phyloP scores from a whole-genome alignment of 2,113 vertebrate species.

The Chitala chitala region DNA sequence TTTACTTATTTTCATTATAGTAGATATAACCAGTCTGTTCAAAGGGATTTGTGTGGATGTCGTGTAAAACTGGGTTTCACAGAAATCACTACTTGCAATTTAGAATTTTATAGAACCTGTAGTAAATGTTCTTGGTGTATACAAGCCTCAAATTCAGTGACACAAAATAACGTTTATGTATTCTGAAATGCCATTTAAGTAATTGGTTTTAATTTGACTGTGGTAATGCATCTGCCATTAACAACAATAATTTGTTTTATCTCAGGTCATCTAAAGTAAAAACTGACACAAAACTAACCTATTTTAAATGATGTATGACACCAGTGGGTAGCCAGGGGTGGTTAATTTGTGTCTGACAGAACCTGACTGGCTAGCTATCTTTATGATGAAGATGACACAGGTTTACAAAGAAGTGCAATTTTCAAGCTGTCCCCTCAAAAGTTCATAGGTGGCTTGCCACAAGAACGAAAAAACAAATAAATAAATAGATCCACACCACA shows the following conservation, averaged over 20 bases:
- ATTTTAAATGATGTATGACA: slow-evolving; percentile 34
- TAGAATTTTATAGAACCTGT: too few relatives aligned
- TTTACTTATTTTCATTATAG: too few relatives aligned
- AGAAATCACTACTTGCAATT: too few relatives aligned
- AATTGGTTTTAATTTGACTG: too few relatives aligned
- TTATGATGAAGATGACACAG: slow-evolving; percentile 34
- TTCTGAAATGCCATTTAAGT: too few relatives aligned
- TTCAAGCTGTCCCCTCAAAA: slow-evolving; percentile 40
- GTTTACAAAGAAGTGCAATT: slow-evolving; percentile 36
- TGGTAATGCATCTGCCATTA: background rate
- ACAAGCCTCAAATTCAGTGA: too few relatives aligned
- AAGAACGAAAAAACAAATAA: background rate
- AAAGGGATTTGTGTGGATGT: too few relatives aligned
- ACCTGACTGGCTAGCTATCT: slow-evolving; percentile 30
- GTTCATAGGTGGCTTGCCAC: slow-evolving; percentile 27
- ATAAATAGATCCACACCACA: too few relatives aligned
- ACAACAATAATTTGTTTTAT: background rate
- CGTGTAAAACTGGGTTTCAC: too few relatives aligned
- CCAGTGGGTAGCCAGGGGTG: slow-evolving; percentile 31
- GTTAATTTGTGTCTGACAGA: slow-evolving; percentile 40
- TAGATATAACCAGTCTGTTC: too few relatives aligned
- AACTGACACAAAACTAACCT: slow-evolving; percentile 17
- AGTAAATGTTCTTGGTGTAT: too few relatives aligned
- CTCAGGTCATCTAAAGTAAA: slow-evolving; percentile 24
- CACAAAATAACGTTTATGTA: too few relatives aligned